Base-by-base conservation (phyloP, 2,888 invertebrate genomes). In the Bedellia somnulentella region DNA sequence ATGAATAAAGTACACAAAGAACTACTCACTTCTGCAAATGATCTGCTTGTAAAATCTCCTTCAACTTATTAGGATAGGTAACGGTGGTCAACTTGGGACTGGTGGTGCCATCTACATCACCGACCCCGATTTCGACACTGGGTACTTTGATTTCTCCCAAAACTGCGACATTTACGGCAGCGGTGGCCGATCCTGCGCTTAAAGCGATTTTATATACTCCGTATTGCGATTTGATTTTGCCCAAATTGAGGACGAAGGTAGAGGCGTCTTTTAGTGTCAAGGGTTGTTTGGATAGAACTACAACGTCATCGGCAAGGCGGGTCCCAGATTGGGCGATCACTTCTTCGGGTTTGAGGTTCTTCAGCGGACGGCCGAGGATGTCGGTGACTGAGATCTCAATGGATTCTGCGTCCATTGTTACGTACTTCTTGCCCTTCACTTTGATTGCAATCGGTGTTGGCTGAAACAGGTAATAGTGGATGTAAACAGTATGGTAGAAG, bases 71-170 rank as follows among this genome's bases (percentile, higher is more conserved):
- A 2, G 91, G 91, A 52, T 85, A 83, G 0, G 73, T 58, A 4
- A 96, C 77, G 37, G 87, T 88, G 36, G 70, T 82, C 32, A 91
- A 67, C 56, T 87, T 88, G 1, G 91, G 85, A 32, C 89, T 85
- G 14, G 90, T 87, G 2, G 88, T 86, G 37, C 94, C 92, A 59
- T 97, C 96, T 4, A 90, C 85, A 57, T 97, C 96, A 2, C 87
- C 89, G 12, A 95, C 81, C 3, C 93, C 93, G 27, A 97, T 78
- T 58, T 96, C 94, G 27, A 92, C 79, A 32, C 80, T 82, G 42
- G 87, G 83, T 1, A 95, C 80, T 37, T 80, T 80, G 0, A 91
- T 84, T 41, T 87, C 85, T 1, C 90, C 88, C 32, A 91, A 67
- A 11, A 92, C 86, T 34, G 89, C 87, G 14, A 86, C 77, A 30